Evolutionary conservation across 1,140 invertebrate species (phyloP), one percentile per base, ranked within the genome.

Genomic region (Aporrectodea caliginosa): DNA sequence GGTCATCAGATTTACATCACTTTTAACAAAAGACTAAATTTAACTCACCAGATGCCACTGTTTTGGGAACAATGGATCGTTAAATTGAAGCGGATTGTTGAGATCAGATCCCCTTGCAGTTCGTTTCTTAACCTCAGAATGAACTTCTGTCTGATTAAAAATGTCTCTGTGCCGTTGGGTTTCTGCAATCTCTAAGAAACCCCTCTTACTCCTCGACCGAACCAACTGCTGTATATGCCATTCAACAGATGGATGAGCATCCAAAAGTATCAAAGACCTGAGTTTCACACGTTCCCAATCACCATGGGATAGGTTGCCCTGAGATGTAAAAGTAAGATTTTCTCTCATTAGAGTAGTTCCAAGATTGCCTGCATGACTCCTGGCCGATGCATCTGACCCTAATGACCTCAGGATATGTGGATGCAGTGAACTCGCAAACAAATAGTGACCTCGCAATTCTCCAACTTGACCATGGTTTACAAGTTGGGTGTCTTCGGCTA

Each of bases 41-140:
- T 32, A 71, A 78, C 82, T 80, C 81, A 86, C 83, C 83, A 88
- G 80, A 81, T 87, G 87, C 86, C 86, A 88, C 80, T 88, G 86
- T 29, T 84, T 73, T 1, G 73, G 77, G 78, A 83, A 88, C 35
- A 35, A 79, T 35, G 84, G 84, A 81, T 87, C 87, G 75, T 81
- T 77, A 75, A 87, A 87, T 1, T 75, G 68, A 0, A 85, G 0
- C 1, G 29, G 79, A 35, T 86, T 79, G 73, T 85, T 12, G 6
- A 58, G 6, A 58, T 58, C 43, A 6, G 22, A 58, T 58, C 43
- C 43, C 6, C 22, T 22, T 58, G 43, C 43, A n/a, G n/a, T n/a
- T n/a, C 43, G 43, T 58, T 22, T 58, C 43, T 58, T 58, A 58
- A 58, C 22, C 22, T 12, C 43, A 58, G 43, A 58, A 58, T 6